phyloP scores from a whole-genome alignment of 2,797 vertebrate species.

The Anguilla anguilla region DNA sequence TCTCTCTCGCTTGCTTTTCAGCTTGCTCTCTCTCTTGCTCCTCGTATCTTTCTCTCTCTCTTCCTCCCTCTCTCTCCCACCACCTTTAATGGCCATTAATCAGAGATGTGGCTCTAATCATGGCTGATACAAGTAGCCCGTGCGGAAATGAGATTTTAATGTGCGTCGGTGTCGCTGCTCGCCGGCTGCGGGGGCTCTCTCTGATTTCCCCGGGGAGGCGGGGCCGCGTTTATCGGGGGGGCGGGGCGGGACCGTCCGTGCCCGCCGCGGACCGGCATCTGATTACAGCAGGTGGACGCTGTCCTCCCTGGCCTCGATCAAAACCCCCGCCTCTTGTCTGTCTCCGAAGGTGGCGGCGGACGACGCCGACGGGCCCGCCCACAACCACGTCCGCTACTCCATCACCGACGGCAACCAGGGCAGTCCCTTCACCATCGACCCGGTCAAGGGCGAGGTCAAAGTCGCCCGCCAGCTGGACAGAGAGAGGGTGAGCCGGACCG shows the following conservation, averaged over 20 bases:
- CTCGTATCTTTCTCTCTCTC: background rate
- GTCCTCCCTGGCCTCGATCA: background rate
- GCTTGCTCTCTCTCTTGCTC: background rate
- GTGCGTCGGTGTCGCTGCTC: slow-evolving; percentile 53
- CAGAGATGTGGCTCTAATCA: slow-evolving; percentile 52
- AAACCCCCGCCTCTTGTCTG: slow-evolving; percentile 21
- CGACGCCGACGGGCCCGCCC: slow-evolving; percentile 88
- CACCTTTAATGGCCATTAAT: slow-evolving; percentile 50
- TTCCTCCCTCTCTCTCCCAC: background rate
- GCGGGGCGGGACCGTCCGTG: background rate
- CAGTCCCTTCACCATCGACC: slow-evolving; percentile 90
- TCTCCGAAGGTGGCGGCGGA: slow-evolving; percentile 86
- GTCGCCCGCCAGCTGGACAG: slow-evolving; percentile 91
- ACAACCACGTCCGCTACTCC: slow-evolving; percentile 83
- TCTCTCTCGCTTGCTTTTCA: background rate
- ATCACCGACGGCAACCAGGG: slow-evolving; percentile 92
- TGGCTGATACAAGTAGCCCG: slow-evolving; percentile 55
- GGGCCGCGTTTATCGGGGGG: background rate
- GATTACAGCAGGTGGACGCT: slow-evolving; percentile 1
- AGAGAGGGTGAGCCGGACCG: slow-evolving; percentile 78
- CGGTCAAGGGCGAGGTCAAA: slow-evolving; percentile 85
- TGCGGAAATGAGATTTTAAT: slow-evolving; percentile 60
- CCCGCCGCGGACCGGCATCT: background rate
- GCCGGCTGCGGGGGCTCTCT: slow-evolving; percentile 52
- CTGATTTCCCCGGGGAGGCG: slow-evolving; percentile 58